A percentile compares a stretch with the other conserved stretches of the same genome.
These are phyloP conservation scores for Caenorhabditis sp. DNA, from an alignment of 2,888 invertebrate species.

Conservation along the genomic window DNA sequence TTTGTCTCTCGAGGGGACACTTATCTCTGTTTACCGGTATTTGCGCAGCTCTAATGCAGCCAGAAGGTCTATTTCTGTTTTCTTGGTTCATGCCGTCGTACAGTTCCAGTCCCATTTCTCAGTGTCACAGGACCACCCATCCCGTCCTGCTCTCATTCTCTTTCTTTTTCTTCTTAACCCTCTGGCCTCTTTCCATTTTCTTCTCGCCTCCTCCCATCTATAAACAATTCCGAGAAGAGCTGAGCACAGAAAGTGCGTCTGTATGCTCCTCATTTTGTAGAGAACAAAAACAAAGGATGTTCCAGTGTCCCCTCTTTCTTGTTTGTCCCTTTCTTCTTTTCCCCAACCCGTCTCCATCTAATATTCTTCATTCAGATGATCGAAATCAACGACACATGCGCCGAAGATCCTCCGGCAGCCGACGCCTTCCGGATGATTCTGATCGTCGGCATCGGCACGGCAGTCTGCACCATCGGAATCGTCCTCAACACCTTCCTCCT, in stretches of 20 bases:
- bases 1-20: too few relatives aligned
- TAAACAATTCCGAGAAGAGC: slow-evolving; percentile 48
- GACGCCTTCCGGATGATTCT: slow-evolving; percentile 66
- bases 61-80: too few relatives aligned
- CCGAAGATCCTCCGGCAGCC: slow-evolving; percentile 59
- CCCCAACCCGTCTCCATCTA: too few relatives aligned
- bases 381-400: slow-evolving; percentile 64
- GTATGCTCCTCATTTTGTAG: slow-evolving; percentile 21
- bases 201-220: slow-evolving; percentile 14
- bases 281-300: slow-evolving; percentile 36
- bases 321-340: background rate
- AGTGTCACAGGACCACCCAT: slow-evolving; percentile 3
- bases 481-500: slow-evolving; percentile 70
- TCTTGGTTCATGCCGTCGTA: too few relatives aligned
- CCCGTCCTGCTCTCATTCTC: background rate
- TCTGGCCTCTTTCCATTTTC: slow-evolving; percentile 16
- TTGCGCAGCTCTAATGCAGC: too few relatives aligned
- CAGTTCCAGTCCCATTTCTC: background rate
- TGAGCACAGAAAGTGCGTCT: slow-evolving; percentile 40
- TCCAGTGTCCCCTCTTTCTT: slow-evolving; percentile 3
- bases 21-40: background rate
- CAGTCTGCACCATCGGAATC: slow-evolving; percentile 61
- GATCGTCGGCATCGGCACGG: slow-evolving; percentile 64
- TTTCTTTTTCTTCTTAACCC: background rate
- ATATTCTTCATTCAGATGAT: slow-evolving; percentile 49